Conservation (phyloP, 1,140 invertebrate genomes). For the Drosophila malerkotliana region DNA sequence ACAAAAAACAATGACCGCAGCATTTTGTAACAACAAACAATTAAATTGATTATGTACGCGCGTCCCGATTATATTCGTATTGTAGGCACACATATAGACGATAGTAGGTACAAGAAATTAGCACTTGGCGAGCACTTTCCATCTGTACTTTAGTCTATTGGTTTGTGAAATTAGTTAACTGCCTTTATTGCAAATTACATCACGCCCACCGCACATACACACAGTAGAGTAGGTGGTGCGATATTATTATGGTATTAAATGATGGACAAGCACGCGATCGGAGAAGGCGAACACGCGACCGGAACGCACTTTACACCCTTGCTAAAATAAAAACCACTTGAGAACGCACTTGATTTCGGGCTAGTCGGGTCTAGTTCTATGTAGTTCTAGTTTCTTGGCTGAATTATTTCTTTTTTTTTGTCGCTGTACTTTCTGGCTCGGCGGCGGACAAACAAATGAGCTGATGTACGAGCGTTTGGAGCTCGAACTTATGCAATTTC, state of each 20-base stretch:
- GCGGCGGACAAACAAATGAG: slow-evolving; percentile 70
- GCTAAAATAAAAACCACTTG: slow-evolving; percentile 30
- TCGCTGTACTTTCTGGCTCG: slow-evolving; percentile 23
- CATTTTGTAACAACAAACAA: slow-evolving; percentile 72
- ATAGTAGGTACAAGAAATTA: slow-evolving; percentile 62
- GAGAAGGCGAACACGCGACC: slow-evolving; percentile 64
- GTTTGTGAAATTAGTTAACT: slow-evolving; percentile 69
- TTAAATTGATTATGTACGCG: slow-evolving; percentile 69
- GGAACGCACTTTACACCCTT: slow-evolving; percentile 65
- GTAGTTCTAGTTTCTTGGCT: slow-evolving; percentile 9
- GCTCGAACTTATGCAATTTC: slow-evolving; percentile 69
- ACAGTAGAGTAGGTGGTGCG: neutral
- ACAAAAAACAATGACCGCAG: slow-evolving; percentile 5
- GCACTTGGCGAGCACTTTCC: slow-evolving; percentile 54
- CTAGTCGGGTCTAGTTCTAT: slow-evolving; percentile 2
- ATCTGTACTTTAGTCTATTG: slow-evolving; percentile 36
- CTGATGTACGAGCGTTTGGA: slow-evolving; percentile 63
- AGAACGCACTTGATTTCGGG: slow-evolving; percentile 51
- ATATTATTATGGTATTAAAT: slow-evolving; percentile 20
- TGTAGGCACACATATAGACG: slow-evolving; percentile 1
- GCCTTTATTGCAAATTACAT: slow-evolving; percentile 79
- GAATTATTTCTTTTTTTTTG: slow-evolving; percentile 9
- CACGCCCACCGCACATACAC: slow-evolving; percentile 64
- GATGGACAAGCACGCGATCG: slow-evolving; percentile 61
- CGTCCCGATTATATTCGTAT: slow-evolving; percentile 27